Evolutionary conservation across 1,140 invertebrate genomes (phyloP).

Genomic region (Tetramorium parvispinum): DNA sequence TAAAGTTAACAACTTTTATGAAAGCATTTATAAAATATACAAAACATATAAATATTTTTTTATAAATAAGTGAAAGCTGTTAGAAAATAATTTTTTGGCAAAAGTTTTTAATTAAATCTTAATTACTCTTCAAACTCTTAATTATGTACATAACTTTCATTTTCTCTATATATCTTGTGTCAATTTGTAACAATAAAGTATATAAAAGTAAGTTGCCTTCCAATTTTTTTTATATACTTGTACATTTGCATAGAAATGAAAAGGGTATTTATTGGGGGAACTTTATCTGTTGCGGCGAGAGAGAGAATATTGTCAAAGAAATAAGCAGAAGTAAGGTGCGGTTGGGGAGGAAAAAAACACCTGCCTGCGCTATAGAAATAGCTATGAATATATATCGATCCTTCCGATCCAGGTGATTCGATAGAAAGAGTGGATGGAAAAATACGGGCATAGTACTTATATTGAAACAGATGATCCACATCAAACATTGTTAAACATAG

Average conservation of each 20-base stretch:
- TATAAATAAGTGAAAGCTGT: neutral
- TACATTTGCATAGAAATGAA: neutral
- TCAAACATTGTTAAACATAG: constrained; percentile 61
- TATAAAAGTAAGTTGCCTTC: neutral
- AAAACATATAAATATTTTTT: neutral
- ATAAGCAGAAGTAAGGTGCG: neutral
- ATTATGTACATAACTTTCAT: neutral
- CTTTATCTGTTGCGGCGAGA: neutral
- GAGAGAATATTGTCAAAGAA: neutral
- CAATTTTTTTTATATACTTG: neutral
- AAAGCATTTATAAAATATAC: neutral
- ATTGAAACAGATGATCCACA: constrained; percentile 56
- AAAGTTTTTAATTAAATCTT: neutral
- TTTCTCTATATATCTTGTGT: neutral
- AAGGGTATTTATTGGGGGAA: neutral
- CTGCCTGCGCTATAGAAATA: neutral
- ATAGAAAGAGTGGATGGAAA: constrained; percentile 37
- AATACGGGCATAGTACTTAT: neutral
- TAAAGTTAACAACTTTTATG: neutral
- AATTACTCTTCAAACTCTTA: neutral
- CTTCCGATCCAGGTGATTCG: constrained; percentile 14
- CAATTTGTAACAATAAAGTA: neutral
- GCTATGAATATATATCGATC: constrained; percentile 35
- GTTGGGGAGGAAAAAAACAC: constrained; percentile 7
- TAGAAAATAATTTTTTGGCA: neutral